A percentile compares a stretch with the other conserved stretches of the same genome.
Evolutionary conservation across 2,797 vertebrate species (phyloP).

Genomic region (Cynopterus sphinx): DNA sequence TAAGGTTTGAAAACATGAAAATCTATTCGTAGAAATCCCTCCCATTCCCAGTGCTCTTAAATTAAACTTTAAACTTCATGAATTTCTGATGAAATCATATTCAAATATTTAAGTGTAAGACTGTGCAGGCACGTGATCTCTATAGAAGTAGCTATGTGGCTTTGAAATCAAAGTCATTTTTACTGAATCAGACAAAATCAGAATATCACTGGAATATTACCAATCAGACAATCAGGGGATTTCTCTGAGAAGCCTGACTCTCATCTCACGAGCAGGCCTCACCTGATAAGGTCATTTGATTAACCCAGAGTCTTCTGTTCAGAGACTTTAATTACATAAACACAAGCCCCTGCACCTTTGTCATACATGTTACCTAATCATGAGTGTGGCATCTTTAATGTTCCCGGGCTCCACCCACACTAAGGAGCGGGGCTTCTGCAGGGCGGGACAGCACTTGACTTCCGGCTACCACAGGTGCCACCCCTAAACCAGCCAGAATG

Average conservation of each 20-base stretch:
- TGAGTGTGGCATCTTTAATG: neutral
- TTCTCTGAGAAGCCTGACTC: neutral
- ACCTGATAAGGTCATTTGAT: neutral
- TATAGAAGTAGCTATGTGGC: neutral
- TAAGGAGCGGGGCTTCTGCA: neutral
- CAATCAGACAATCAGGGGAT: neutral
- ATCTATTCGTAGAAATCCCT: neutral
- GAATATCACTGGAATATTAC: neutral
- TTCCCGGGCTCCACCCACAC: too few relatives aligned
- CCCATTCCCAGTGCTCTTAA: neutral
- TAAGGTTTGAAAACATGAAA: neutral
- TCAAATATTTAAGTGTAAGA: neutral
- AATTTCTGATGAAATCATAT: slow-evolving; percentile 4
- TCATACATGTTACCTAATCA: neutral
- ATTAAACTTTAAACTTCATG: neutral
- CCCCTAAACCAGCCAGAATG: neutral
- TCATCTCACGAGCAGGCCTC: neutral
- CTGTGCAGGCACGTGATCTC: neutral
- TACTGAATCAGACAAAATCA: neutral
- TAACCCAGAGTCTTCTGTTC: neutral
- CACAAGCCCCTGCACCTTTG: neutral
- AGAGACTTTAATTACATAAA: neutral
- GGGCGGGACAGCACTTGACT: too few relatives aligned
- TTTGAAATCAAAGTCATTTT: neutral
- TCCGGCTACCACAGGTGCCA: neutral